Evolutionary conservation across 2,797 vertebrate species (phyloP).

Genomic region (Aplochiton taeniatus): DNA sequence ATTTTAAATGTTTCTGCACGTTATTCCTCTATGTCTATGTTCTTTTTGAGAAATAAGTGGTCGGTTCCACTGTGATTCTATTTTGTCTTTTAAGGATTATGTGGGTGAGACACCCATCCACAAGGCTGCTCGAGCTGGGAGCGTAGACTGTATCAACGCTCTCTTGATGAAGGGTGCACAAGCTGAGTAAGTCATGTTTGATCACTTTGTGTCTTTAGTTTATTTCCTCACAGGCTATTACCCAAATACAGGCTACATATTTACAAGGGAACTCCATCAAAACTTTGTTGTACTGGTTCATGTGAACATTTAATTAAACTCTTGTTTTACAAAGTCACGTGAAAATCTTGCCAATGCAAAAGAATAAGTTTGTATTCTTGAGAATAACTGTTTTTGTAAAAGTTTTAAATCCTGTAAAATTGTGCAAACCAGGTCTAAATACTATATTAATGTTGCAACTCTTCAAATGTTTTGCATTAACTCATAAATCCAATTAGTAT

Average conservation of each 20-base stretch:
- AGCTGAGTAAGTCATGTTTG: constrained; percentile 91
- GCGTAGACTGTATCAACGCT: constrained; percentile 94
- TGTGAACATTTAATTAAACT: no score
- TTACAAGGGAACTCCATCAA: constrained; percentile 74
- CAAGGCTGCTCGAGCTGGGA: constrained; percentile 98
- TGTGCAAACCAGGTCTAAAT: background rate
- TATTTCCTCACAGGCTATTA: constrained; percentile 37
- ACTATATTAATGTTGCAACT: background rate
- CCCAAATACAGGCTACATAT: constrained; percentile 39
- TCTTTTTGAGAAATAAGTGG: no score
- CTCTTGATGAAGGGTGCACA: constrained; percentile 95
- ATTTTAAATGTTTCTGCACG: background rate
- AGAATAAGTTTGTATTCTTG: no score
- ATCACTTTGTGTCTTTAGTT: constrained; percentile 38
- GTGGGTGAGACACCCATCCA: constrained; percentile 99
- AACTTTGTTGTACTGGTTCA: constrained; percentile 21
- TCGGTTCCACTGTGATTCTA: constrained; percentile 12
- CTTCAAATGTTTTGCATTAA: background rate
- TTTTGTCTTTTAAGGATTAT: constrained; percentile 86
- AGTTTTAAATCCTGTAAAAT: no score
- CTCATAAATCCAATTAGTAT: no score
- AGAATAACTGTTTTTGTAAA: no score
- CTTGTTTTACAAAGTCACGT: no score
- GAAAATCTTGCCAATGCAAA: no score
- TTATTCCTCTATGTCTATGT: constrained; percentile 37